Conservation (phyloP, 2,888 invertebrate genomes). For the Penaeus monodon region DNA sequence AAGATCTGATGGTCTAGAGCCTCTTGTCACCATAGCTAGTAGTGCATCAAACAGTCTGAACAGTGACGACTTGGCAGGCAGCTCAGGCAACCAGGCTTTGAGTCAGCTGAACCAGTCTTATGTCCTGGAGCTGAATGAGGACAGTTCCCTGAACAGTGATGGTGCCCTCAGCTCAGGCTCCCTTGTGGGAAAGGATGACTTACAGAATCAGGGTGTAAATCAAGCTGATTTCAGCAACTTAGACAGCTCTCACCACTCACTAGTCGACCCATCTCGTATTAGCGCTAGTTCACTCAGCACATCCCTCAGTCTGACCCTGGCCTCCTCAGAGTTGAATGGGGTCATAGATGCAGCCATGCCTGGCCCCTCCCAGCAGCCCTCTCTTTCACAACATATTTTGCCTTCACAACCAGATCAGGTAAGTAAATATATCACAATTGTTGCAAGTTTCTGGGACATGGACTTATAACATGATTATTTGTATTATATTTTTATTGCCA, state of each 20-base stretch:
- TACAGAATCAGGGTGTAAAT: not conserved
- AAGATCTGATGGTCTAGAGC: slow-evolving; percentile 20
- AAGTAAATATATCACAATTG: not conserved
- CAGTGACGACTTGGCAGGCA: slow-evolving; percentile 17
- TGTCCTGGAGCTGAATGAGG: slow-evolving; percentile 37
- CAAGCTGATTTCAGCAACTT: slow-evolving; percentile 1
- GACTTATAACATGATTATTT: too few species aligned
- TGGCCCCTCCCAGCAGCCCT: slow-evolving; percentile 33
- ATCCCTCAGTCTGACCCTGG: slow-evolving; percentile 22
- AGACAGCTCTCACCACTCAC: slow-evolving; percentile 9
- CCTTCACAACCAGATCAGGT: slow-evolving; percentile 45
- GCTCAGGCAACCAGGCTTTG: slow-evolving; percentile 19
- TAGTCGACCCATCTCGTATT: slow-evolving; percentile 17
- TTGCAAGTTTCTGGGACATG: too few species aligned
- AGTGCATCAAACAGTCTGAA: slow-evolving; percentile 16
- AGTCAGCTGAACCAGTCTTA: slow-evolving; percentile 36
- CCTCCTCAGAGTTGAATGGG: slow-evolving; percentile 27
- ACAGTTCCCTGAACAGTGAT: slow-evolving; percentile 38
- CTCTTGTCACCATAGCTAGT: slow-evolving; percentile 19
- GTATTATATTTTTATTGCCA: too few species aligned
- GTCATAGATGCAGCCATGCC: slow-evolving; percentile 26
- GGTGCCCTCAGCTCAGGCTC: slow-evolving; percentile 29
- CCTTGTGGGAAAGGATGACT: slow-evolving; percentile 20
- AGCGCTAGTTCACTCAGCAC: slow-evolving; percentile 3
- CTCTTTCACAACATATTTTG: slow-evolving; percentile 37